Base-by-base conservation (phyloP, 2,113 vertebrate genomes). In the Falcunculus frontatus region DNA sequence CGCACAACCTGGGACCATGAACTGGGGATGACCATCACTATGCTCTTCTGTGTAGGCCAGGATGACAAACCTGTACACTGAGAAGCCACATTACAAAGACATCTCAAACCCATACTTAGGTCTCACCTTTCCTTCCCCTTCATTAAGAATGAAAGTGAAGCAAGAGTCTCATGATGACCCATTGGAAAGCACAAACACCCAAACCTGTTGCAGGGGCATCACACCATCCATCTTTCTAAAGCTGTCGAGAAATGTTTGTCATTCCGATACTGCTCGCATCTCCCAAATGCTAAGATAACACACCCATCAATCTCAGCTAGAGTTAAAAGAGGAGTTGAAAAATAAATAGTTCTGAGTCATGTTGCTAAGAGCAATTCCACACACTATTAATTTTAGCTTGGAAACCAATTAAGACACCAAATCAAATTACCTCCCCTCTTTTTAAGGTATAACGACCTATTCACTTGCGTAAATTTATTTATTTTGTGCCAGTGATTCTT, bases 321-420 rank as follows among this genome's bases (percentile, higher is more conserved):
- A 97, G 96, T 98, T 97, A 96, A 97, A 97, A 96, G 97, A 72
- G 84, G 41, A 92, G 95, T 67, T 88, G 90, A 94, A 93, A 97
- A 97, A 95, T 86, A 95, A 91, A 94, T 93, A 93, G 56, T 89
- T 59, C 77, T 52, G 91, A 94, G 95, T 90, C 87, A 85, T 60
- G 67, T 85, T 96, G 88, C 78, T 95, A 93, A 92, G 95, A 97
- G 96, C 95, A 96, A 97, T 85, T 94, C 94, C 74, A 95, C 88
- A 96, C 80, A 90, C 97, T 96, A 96, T 96, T 96, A 95, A 97
- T 96, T 95, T 84, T 74, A 93, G 83, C 90, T 95, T 84, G 84
- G 93, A 98, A 96, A 95, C 95, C 93, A 97, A 98, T 98, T 97
- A 97, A 97, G 94, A 96, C 68, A 95, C 75, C 76, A 97, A 97